phyloP scores from a whole-genome alignment of 2,888 invertebrate genomes.

The Nesidiocoris tenuis region DNA sequence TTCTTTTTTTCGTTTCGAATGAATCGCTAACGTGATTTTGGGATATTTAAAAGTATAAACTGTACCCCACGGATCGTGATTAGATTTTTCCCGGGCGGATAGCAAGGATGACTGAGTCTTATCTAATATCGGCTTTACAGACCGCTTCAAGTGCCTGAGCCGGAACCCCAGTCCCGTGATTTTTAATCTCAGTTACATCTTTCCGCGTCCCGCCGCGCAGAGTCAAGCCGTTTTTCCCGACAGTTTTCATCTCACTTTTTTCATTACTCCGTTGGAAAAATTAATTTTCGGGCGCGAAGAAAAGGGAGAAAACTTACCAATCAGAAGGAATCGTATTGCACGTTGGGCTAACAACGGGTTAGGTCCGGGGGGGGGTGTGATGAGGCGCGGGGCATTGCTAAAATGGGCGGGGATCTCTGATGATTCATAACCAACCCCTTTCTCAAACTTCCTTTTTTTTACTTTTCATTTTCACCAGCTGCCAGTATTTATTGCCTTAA shows the following conservation, averaged over 20 bases:
- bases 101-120: neutral
- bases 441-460: constrained; percentile 45
- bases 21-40: too few species aligned
- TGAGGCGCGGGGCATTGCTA: constrained; percentile 2
- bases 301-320: constrained; percentile 7
- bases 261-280: neutral
- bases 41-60: neutral
- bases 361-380: neutral
- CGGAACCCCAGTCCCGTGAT: neutral
- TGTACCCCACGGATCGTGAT: neutral
- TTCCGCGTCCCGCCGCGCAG: neutral
- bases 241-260: constrained; percentile 10
- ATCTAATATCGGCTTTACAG: neutral
- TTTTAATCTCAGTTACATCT: neutral
- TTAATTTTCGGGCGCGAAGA: constrained; percentile 5
- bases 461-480: constrained; percentile 49
- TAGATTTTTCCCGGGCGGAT: neutral
- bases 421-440: constrained; percentile 44
- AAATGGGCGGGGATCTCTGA: constrained; percentile 29
- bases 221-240: neutral
- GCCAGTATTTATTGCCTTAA: constrained; percentile 50
- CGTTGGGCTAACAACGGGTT: constrained; percentile 11
- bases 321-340: constrained; percentile 18
- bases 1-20: too few species aligned
- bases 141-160: neutral